Conservation (phyloP, 2,888 invertebrate genomes). For the Epirrhoe alternata region DNA sequence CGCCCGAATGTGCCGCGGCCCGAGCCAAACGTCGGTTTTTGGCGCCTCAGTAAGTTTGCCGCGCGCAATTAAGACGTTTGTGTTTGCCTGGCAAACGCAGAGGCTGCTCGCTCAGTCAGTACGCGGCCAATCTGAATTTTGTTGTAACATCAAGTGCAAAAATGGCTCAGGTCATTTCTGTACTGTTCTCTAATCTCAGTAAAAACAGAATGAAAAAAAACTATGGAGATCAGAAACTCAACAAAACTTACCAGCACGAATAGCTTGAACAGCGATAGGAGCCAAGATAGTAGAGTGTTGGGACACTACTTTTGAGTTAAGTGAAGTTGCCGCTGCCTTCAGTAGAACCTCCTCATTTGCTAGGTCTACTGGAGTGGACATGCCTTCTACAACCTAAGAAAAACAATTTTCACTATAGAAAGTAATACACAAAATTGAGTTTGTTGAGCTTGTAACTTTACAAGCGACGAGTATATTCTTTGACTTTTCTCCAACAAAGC, state of each 20-base stretch:
- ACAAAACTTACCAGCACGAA: conserved; percentile 88
- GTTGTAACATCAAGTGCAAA: neutral
- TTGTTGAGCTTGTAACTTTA: neutral
- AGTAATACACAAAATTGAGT: neutral
- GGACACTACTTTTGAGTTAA: conserved; percentile 99
- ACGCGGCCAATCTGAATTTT: neutral
- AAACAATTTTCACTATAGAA: conserved; percentile 31
- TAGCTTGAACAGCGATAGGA: conserved; percentile 98
- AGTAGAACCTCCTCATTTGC: conserved; percentile 94
- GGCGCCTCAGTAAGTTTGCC: no score
- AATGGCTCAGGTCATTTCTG: neutral
- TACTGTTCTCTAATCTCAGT: neutral
- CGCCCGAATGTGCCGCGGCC: no score
- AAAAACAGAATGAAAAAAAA: neutral
- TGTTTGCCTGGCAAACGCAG: no score
- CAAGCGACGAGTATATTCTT: neutral
- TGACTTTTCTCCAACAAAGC: neutral
- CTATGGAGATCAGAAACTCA: neutral
- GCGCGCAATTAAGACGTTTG: no score
- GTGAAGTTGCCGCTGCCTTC: conserved; percentile 98
- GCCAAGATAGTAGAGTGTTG: conserved; percentile 98
- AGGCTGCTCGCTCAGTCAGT: no score
- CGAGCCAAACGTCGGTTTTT: no score
- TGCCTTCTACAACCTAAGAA: conserved; percentile 90
- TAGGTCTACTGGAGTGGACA: conserved; percentile 95